Conservation (phyloP, 2,113 vertebrate species). For the Trinectes maculatus region DNA sequence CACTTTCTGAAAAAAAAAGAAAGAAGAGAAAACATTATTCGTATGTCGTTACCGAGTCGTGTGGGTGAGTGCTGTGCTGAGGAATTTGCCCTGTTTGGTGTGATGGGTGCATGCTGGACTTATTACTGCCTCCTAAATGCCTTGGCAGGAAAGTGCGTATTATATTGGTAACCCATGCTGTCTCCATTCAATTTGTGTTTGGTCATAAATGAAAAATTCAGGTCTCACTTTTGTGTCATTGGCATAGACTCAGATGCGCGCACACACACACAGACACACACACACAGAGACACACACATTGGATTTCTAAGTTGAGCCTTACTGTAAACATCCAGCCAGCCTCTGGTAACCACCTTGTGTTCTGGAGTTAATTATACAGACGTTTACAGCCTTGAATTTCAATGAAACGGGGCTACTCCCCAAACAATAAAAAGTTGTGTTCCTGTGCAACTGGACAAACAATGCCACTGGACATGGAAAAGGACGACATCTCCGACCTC, state of each 20-base stretch:
- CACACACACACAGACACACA: slow-evolving; percentile 15
- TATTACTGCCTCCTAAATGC: slow-evolving; percentile 71
- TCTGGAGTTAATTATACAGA: slow-evolving; percentile 81
- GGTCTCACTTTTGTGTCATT: slow-evolving; percentile 64
- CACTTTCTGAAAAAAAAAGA: slow-evolving; percentile 54
- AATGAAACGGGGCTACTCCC: slow-evolving; percentile 71
- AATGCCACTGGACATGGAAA: slow-evolving; percentile 56
- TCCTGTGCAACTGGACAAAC: slow-evolving; percentile 66
- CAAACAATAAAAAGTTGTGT: slow-evolving; percentile 62
- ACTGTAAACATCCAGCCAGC: slow-evolving; percentile 75
- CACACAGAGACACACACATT: slow-evolving; percentile 37
- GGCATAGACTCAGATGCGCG: slow-evolving; percentile 33
- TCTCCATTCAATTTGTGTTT: slow-evolving; percentile 71
- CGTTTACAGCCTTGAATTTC: slow-evolving; percentile 75
- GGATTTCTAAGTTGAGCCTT: slow-evolving; percentile 72
- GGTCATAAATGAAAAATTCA: slow-evolving; percentile 71
- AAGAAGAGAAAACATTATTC: slow-evolving; percentile 60
- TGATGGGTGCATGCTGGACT: slow-evolving; percentile 52
- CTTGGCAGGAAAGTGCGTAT: slow-evolving; percentile 63
- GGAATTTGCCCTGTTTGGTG: slow-evolving; percentile 66
- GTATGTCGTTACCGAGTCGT: slow-evolving; percentile 54
- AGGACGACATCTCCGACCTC: slow-evolving; percentile 48
- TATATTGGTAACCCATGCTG: slow-evolving; percentile 70
- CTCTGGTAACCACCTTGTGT: slow-evolving; percentile 69
- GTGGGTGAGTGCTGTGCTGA: slow-evolving; percentile 66